Conservation (phyloP, 2,113 vertebrate genomes). For the Peucedramus taeniatus region DNA sequence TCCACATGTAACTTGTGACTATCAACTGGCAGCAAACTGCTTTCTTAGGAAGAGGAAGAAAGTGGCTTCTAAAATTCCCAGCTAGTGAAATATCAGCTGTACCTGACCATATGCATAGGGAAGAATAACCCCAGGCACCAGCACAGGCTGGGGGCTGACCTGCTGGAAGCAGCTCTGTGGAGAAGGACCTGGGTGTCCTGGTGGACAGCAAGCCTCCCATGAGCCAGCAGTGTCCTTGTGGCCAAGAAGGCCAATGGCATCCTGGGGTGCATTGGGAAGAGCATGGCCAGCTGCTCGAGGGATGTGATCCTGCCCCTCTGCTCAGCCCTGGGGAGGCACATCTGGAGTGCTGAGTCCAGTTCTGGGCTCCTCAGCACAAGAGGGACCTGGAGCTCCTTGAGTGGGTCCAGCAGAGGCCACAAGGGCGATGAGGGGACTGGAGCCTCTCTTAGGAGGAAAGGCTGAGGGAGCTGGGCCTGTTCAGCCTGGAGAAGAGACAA, state of each 20-base stretch:
- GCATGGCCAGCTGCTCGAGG: rapidly evolving
- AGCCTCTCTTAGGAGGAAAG: not conserved
- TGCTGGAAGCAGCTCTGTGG: not conserved
- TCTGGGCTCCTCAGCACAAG: not conserved
- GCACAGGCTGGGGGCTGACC: not conserved
- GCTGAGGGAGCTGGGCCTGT: not conserved
- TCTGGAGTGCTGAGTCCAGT: not conserved
- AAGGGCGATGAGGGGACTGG: rapidly evolving
- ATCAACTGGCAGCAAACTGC: not conserved
- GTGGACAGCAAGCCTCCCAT: not conserved
- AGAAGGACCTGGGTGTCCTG: not conserved
- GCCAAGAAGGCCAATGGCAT: not conserved
- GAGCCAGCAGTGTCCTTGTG: not conserved
- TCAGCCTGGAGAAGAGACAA: rapidly evolving
- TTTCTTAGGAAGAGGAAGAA: not conserved
- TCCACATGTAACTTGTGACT: not conserved
- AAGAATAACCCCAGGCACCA: not conserved
- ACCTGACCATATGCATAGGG: too few species aligned
- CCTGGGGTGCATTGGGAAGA: not conserved
- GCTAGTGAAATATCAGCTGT: not conserved
- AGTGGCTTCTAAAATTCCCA: not conserved
- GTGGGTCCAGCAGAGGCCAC: not conserved
- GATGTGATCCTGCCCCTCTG: not conserved
- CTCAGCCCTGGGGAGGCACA: not conserved
- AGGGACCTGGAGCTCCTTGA: not conserved